Conservation (phyloP, 2,113 vertebrate species). For the Clarias macrocephalus region DNA sequence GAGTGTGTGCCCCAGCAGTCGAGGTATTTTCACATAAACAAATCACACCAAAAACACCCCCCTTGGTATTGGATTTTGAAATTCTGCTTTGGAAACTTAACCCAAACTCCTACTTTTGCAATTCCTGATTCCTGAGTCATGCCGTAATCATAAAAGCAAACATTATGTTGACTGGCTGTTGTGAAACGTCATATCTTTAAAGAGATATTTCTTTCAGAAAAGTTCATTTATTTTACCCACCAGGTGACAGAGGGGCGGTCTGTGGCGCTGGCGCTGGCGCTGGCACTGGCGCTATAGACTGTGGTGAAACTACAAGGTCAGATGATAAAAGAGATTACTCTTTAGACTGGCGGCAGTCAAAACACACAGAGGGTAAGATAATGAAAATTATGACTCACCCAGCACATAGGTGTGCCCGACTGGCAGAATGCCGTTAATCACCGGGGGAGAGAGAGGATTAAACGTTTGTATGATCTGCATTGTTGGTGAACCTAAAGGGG, state of each 20-base stretch:
- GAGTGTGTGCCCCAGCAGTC: neutral
- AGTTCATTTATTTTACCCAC: conserved; percentile 52
- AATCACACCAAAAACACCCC: neutral
- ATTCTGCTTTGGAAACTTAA: neutral
- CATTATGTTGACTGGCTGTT: neutral
- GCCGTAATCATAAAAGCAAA: neutral
- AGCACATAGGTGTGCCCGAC: conserved; percentile 55
- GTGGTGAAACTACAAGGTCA: neutral
- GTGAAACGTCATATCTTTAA: neutral
- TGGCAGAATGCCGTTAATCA: conserved; percentile 45
- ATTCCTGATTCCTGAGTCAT: neutral
- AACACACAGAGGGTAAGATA: neutral
- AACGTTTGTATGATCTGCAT: conserved; percentile 62
- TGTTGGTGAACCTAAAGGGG: conserved; percentile 35
- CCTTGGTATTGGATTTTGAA: neutral
- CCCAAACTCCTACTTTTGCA: neutral
- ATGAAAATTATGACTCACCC: conserved; percentile 40
- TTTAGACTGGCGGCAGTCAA: neutral
- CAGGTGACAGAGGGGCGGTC: conserved; percentile 64
- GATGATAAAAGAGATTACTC: neutral
- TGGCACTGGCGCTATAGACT: neutral
- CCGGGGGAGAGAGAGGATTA: conserved; percentile 54
- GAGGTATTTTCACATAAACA: neutral
- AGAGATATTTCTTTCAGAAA: neutral
- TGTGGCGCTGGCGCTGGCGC: conserved; percentile 19